Evolutionary conservation across 2,888 invertebrate genomes (phyloP), one percentile per base, ranked within the genome.

Genomic region (Euproctis similis): DNA sequence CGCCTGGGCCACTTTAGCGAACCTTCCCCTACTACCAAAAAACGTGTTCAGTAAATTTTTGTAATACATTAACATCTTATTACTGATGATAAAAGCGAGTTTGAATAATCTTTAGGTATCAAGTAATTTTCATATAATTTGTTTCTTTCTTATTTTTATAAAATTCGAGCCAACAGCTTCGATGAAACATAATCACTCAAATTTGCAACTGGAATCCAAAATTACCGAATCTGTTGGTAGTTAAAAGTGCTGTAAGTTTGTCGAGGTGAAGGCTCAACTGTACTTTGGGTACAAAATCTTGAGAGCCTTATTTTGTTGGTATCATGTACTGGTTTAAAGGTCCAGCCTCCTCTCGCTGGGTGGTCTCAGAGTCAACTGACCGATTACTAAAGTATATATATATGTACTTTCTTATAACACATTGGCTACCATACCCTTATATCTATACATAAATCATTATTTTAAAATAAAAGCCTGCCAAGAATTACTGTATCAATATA

Each of bases 161-260:
- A 64, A 69, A 66, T 67, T 61, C 38, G 54, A 54, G 54, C 49
- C 53, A 61, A 66, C 59, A 59, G 55, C 58, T 49, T 54, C 53
- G 46, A 50, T 39, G 59, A 48, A 53, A 55, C 47, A 58, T 77
- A 71, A 75, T 75, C 65, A 72, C 59, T 73, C 61, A 73, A 76
- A 80, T 80, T 76, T 66, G 69, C 73, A 72, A 70, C 62, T 60
- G 56, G 73, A 68, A 68, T 65, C 64, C 68, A 69, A 76, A 80
- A 81, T 81, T 80, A 71, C 74, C 46, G 72, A 76, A 77, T 76
- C n/a, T n/a, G n/a, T n/a, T 77, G 67, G 54, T 62, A 64, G 59
- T 54, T 58, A 59, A 50, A 44, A 45, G 41, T 52, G 35, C 36
- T 45, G 45, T 45, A n/a, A n/a, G n/a, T n/a, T n/a, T n/a, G n/a